A percentile compares a stretch with the other conserved stretches of the same genome.
These are phyloP conservation scores for Ficedula albicollis DNA, from an alignment of 2,797 vertebrate species.

Conservation along the genomic window DNA sequence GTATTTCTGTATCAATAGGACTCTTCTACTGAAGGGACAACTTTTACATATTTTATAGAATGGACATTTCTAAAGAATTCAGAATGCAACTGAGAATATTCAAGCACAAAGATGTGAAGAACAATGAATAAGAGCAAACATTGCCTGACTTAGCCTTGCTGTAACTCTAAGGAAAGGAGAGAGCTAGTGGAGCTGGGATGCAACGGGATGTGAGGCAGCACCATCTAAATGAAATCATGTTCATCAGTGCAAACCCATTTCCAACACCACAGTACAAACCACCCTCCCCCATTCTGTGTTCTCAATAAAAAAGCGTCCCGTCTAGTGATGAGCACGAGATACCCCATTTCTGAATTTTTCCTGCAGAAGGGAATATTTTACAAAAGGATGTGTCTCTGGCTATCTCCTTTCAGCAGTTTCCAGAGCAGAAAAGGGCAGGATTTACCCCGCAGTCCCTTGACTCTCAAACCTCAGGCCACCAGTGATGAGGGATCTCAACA, in stretches of 20 bases:
- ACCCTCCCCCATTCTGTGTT: background rate
- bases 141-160: background rate
- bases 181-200: background rate
- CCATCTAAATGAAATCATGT: background rate
- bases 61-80: background rate
- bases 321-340: background rate
- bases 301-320: background rate
- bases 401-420: background rate
- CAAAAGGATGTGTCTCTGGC: background rate
- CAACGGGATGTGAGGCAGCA: background rate
- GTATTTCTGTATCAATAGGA: background rate
- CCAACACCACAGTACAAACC: background rate
- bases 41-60: background rate
- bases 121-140: background rate
- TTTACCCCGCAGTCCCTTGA: too few relatives aligned
- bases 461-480: background rate
- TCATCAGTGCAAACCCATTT: background rate
- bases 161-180: background rate
- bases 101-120: background rate
- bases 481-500: fast-evolving
- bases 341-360: background rate
- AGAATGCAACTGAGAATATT: background rate
- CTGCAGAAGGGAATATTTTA: background rate
- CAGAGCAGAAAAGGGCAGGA: background rate
- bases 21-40: background rate